Evolutionary conservation across 2,113 vertebrate genomes (phyloP).

Genomic region (Junco hyemalis): DNA sequence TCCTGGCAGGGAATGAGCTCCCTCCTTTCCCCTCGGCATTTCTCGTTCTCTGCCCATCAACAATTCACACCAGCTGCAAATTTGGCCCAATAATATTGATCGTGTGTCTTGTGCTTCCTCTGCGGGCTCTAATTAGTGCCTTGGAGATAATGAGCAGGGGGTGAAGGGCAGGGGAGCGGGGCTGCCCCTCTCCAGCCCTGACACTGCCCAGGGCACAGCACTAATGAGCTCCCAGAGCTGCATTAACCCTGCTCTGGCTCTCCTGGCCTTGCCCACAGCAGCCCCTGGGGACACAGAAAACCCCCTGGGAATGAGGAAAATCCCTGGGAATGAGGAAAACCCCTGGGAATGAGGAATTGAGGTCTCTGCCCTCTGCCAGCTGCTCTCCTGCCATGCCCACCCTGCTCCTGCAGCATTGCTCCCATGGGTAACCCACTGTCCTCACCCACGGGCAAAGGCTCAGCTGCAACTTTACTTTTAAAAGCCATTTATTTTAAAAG

Average conservation of each 20-base stretch:
- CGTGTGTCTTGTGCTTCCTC: neutral
- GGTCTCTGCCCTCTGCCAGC: neutral
- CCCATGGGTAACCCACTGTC: neutral
- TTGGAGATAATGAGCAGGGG: neutral
- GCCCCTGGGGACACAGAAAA: fast-evolving
- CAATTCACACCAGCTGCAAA: neutral
- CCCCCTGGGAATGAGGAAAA: neutral
- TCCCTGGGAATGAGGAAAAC: neutral
- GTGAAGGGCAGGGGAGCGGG: neutral
- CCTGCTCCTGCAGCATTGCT: neutral
- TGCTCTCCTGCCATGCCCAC: neutral
- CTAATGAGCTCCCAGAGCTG: conserved; percentile 32
- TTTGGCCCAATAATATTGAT: neutral
- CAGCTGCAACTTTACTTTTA: neutral
- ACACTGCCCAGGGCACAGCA: neutral
- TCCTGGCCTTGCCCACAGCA: neutral
- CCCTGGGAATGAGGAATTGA: neutral
- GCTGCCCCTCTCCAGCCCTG: neutral
- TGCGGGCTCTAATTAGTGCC: neutral
- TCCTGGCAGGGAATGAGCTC: neutral
- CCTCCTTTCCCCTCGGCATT: neutral
- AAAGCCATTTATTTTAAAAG: neutral
- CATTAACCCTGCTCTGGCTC: neutral
- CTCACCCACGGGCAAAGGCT: neutral
- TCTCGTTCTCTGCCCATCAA: neutral